Evolutionary conservation across 2,888 invertebrate species (phyloP), one percentile per base, ranked within the genome.

Genomic region (Entomobrya multifasciata): DNA sequence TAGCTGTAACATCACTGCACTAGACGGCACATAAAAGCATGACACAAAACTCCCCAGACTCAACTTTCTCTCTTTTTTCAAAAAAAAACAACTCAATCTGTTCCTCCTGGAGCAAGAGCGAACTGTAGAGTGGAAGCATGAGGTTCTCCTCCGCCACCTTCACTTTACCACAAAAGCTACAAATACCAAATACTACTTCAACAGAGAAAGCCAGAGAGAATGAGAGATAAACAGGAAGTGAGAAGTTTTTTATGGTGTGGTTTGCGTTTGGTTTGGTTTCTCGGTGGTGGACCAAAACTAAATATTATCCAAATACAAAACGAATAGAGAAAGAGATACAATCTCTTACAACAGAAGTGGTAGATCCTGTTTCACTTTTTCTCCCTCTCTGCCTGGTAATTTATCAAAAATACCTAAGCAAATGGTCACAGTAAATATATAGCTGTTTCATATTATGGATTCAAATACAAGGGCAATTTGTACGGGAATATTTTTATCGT

Each of bases 11-110:
- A 36, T 6, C 36, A 36, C 4, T 8, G 36, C 36, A 36, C 36
- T 6, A 36, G 5, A 36, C 5, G 8, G 36, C 8, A 36, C 36
- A 36, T 8, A n/a, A n/a, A n/a, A 4, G 36, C 36, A 36, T 36
- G 36, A 36, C 36, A 36, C 36, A 36, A 36, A 8, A 36, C 36
- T 36, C 36, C 36, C 36, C 36, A 36, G 36, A 36, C 36, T 6
- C 36, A 36, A 36, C 36, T 36, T 36, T 36, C 36, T 36, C 36
- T 36, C 8, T 36, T 36, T 36, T 36, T 25, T 22, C 22, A 57
- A 22, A 57, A n/a, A 55, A 55, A 25, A 57, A 25, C 57, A 57
- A 57, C 57, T 57, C 57, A 57, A 57, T 57, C 57, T 57, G 57
- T 57, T 57, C 57, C 57, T 22, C 25, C 0, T 4, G 22, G 25